Evolutionary conservation across 2,113 vertebrate species (phyloP), one percentile per base, ranked within the genome.

Genomic region (Mormyrus iriodes): DNA sequence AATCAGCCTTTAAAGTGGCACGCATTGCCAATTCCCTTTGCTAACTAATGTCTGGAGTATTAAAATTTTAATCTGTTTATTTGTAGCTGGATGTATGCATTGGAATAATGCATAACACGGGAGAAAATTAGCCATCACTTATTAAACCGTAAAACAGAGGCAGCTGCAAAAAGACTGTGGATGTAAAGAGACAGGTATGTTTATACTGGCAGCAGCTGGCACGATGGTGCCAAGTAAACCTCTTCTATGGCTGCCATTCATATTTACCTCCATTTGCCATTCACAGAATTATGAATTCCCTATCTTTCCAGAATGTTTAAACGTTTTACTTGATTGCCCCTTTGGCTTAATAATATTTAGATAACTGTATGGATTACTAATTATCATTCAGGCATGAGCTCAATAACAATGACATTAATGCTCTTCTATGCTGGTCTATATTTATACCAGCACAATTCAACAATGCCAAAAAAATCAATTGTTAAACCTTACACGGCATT

Each of bases 41-140:
- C 93, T 93, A 92, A 90, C 85, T 88, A 91, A 91, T 93, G 89
- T 93, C 93, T 94, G 92, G 93, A 94, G 94, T 93, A 93, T 93
- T 95, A 91, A 94, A 95, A 94, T 93, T 95, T 94, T 94, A 95
- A 95, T 95, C 93, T 95, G 95, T 95, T 95, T 95, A 95, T 94
- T 94, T 95, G 94, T 95, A 95, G 94, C 53, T 58, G 27, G 42
- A 13, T 65, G 24, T 51, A 19, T 31, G 61, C 69, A 24, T 76
- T 42, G 65, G 15, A 49, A 51, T 89, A 48, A 84, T 42, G 21
- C 39, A 82, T 82, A 21, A 82, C 19, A 17, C 19, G 24, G 42
- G 24, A 48, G 82, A 48, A 84, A 48, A 84, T 48, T 48, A 46
- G 15, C 39, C 44, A 13, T n/a, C 42, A 10, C 21, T 24, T 24